Base-by-base conservation (phyloP, 2,888 invertebrate species). In the Cheilosia variabilis region DNA sequence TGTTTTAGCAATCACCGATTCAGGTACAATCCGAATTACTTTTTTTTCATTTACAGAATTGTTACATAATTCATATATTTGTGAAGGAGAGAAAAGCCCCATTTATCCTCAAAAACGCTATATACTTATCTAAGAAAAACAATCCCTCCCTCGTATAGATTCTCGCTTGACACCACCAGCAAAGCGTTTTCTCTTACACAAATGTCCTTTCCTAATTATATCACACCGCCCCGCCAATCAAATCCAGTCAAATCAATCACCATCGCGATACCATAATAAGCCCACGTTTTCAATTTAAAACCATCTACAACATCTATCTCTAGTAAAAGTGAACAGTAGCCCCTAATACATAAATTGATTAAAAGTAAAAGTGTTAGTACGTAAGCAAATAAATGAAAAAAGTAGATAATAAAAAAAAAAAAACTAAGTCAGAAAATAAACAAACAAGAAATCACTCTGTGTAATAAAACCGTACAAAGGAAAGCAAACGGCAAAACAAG, bases 301-400 rank as follows among this genome's bases (percentile, higher is more conserved):
- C 65, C 65, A 76, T 80, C 76, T 68, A 76, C 60, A 69, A 57
- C 27, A 63, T 73, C 62, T 63, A 73, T 45, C 72, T 50, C 55
- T 52, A 86, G 86, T 86, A 81, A 86, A 86, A 86, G 81, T 81
- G 81, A 81, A 86, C 86, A 86, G 86, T 86, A 86, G 86, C 81
- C 37, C 68, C 71, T 71, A 65, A 86, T 63, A 81, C 81, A 81
- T 81, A 86, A 86, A 86, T 81, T 86, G 81, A 86, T 81, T 86
- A 86, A 86, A 86, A 86, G 86, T 86, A 86, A 86, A 86, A 86
- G 86, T 86, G 86, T 81, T 81, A 81, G 86, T 86, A 86, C 76
- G 81, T 86, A 86, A 86, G 81, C 81, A 86, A 81, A 86, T 86
- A 86, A 75, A 63, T 66, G 17, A 47, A 53, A 62, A 72, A 73